phyloP scores from a whole-genome alignment of 1,140 invertebrate genomes.

The Leucophenga varia region DNA sequence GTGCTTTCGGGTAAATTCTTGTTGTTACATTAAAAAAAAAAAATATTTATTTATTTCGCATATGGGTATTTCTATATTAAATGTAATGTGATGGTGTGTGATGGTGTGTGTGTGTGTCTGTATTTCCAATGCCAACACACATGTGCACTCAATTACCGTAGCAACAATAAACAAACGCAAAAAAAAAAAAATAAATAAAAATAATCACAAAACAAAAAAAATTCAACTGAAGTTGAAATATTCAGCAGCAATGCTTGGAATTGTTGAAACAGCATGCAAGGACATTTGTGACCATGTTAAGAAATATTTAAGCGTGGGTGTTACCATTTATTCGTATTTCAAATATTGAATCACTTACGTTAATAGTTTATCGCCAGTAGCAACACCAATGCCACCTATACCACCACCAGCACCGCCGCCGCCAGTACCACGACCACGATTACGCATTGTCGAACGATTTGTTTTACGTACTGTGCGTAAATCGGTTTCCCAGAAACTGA shows the following conservation, averaged over 20 bases:
- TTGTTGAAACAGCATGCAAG: too few relatives aligned
- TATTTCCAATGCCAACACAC: conserved; percentile 6
- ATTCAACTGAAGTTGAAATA: conserved; percentile 53
- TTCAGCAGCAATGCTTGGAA: too few relatives aligned
- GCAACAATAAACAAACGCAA: conserved; percentile 30
- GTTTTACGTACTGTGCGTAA: conserved; percentile 70
- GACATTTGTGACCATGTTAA: too few relatives aligned
- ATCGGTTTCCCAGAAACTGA: conserved; percentile 74
- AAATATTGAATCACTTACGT: conserved; percentile 41
- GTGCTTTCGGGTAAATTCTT: too few relatives aligned
- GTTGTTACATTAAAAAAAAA: too few relatives aligned
- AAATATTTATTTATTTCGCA: too few relatives aligned
- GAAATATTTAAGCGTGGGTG: too few relatives aligned
- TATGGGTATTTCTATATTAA: too few relatives aligned
- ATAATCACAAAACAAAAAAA: conserved; percentile 7
- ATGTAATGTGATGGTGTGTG: too few relatives aligned
- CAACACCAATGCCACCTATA: conserved; percentile 16
- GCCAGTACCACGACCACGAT: conserved; percentile 11
- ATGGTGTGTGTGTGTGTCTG: too few relatives aligned
- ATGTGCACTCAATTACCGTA: conserved; percentile 28
- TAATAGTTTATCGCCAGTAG: conserved; percentile 31
- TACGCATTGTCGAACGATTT: conserved; percentile 59
- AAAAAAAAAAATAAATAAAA: conserved; percentile 3
- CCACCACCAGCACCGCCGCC: conserved; percentile 15
- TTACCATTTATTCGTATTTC: too few relatives aligned